These are phyloP conservation scores for Pantelozetes paolii DNA, from an alignment of 2,888 invertebrate species.

Conservation along the genomic window DNA sequence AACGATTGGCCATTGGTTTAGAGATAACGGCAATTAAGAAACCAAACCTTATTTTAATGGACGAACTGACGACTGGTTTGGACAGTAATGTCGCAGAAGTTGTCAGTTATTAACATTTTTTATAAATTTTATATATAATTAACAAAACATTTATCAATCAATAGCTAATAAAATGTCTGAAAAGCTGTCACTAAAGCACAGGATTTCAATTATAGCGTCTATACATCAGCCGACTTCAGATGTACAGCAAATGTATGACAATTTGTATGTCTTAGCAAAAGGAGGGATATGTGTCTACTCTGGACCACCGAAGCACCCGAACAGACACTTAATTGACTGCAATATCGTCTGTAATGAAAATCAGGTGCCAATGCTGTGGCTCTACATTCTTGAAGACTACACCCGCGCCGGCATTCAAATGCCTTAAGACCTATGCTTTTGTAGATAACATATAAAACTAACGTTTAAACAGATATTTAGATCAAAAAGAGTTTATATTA, in stretches of 20 bases:
- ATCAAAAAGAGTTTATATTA: no score
- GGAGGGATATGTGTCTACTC: background rate
- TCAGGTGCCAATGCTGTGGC: background rate
- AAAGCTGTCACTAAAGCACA: background rate
- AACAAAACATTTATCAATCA: background rate
- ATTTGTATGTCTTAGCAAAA: background rate
- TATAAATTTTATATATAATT: no score
- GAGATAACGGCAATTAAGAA: background rate
- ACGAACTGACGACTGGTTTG: slow-evolving; percentile 20
- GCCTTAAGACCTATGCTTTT: no score
- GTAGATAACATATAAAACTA: no score
- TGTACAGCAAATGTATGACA: background rate
- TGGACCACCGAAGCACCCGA: background rate
- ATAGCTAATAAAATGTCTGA: background rate
- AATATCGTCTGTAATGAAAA: background rate
- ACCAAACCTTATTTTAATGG: background rate
- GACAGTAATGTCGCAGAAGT: slow-evolving; percentile 12
- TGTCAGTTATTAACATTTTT: background rate
- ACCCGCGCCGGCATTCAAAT: no score
- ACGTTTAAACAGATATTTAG: no score
- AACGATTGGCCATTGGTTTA: background rate
- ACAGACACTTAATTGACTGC: background rate
- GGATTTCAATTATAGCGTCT: background rate
- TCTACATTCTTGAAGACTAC: no score
- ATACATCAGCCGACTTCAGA: background rate